A percentile compares a stretch with the other conserved stretches of the same genome.
phyloP scores from a whole-genome alignment of 2,797 vertebrate species.

The Synaphobranchus kaupii region DNA sequence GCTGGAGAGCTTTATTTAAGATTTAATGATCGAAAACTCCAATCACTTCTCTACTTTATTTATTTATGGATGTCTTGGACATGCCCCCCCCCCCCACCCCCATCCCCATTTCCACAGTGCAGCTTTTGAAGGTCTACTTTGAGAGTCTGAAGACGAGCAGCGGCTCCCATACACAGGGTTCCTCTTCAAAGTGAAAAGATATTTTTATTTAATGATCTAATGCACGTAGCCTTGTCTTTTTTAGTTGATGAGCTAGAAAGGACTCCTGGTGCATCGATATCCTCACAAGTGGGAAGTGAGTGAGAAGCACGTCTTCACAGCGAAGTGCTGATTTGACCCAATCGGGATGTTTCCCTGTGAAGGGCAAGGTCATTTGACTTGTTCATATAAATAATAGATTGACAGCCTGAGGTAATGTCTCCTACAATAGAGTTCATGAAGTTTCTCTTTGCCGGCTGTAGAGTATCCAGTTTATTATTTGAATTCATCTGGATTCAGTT shows the following conservation, averaged over 20 bases:
- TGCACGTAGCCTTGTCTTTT: not conserved
- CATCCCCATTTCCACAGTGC: not conserved
- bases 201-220: not conserved
- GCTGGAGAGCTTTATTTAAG: constrained; percentile 65
- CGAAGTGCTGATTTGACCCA: not conserved
- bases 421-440: not conserved
- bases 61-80: not conserved
- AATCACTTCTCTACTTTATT: not conserved
- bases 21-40: constrained; percentile 59
- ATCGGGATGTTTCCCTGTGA: not conserved
- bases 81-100: not conserved
- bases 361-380: not conserved
- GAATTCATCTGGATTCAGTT: not conserved
- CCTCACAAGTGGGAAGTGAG: not conserved
- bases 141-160: not conserved
- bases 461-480: not conserved
- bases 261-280: not conserved
- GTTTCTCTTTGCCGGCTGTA: not conserved
- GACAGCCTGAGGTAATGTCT: not conserved
- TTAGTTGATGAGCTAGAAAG: not conserved
- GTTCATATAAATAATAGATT: not conserved
- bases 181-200: not conserved
- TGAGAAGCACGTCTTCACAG: not conserved
- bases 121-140: not conserved
- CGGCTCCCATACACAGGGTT: not conserved